Evolutionary conservation across 1,140 invertebrate species (phyloP).

Genomic region (Oscheius sp.): DNA sequence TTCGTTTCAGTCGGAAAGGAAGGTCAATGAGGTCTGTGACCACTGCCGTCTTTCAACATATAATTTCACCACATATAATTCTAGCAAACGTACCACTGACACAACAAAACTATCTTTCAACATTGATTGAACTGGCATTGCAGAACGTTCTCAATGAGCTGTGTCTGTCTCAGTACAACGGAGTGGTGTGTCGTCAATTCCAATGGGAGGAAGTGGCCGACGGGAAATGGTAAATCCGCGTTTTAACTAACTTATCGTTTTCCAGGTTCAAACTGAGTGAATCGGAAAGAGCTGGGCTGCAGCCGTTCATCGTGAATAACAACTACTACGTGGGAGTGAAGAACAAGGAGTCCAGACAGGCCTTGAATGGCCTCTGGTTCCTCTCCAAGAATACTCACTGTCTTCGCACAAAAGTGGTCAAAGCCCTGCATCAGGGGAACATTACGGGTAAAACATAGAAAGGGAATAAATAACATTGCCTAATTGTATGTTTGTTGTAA

Average conservation of each 20-base stretch:
- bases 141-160: slow-evolving; percentile 49
- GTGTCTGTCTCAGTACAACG: slow-evolving; percentile 45
- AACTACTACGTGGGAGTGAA: slow-evolving; percentile 54
- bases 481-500: no score
- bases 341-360: slow-evolving; percentile 43
- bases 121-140: no score
- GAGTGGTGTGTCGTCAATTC: slow-evolving; percentile 50
- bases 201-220: slow-evolving; percentile 51
- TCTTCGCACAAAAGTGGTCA: slow-evolving; percentile 12
- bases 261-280: slow-evolving; percentile 51
- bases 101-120: no score
- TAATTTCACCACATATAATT: no score
- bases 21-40: no score
- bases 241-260: background rate
- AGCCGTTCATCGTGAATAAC: slow-evolving; percentile 52
- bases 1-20: no score
- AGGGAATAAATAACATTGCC: no score
- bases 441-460: no score
- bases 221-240: slow-evolving; percentile 44
- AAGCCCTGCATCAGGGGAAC: no score
- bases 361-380: slow-evolving; percentile 50
- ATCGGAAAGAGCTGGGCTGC: slow-evolving; percentile 32
- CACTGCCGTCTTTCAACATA: no score
- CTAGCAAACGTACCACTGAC: no score
- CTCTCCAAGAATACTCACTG: slow-evolving; percentile 19